Evolutionary conservation across 2,113 vertebrate genomes (phyloP).

Genomic region (Rutilus rutilus): DNA sequence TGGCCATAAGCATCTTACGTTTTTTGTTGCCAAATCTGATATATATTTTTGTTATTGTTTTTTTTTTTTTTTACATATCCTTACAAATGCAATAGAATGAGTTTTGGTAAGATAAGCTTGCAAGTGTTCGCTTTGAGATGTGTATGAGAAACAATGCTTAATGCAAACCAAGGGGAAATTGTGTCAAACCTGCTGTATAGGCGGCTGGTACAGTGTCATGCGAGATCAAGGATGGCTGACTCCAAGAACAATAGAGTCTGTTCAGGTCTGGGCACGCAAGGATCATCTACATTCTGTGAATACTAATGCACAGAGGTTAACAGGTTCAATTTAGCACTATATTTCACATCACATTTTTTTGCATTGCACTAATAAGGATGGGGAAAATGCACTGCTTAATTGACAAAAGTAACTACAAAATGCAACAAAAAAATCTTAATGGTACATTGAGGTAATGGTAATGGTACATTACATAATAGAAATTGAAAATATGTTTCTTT

Average conservation of each 20-base stretch:
- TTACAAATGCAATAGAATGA: not conserved
- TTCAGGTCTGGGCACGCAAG: not conserved
- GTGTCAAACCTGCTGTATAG: not conserved
- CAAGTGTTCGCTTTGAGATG: not conserved
- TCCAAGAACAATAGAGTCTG: not conserved
- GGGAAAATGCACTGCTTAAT: not conserved
- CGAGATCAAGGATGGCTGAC: slow-evolving; percentile 4
- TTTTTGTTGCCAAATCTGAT: slow-evolving; percentile 11
- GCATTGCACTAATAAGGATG: not conserved
- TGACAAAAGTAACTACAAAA: not conserved
- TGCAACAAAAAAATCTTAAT: not conserved
- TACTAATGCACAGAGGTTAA: slow-evolving; percentile 8
- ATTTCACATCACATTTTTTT: not conserved
- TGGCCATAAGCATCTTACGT: slow-evolving; percentile 38
- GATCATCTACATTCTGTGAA: not conserved
- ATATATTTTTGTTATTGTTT: too few relatives aligned
- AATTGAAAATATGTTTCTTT: not conserved
- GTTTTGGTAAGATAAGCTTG: not conserved
- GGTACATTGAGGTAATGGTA: not conserved
- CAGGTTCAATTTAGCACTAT: not conserved
- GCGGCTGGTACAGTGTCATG: not conserved
- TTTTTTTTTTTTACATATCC: not conserved
- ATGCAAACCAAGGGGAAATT: not conserved
- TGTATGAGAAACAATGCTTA: not conserved
- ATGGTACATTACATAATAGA: not conserved